Base-by-base conservation (phyloP, 1,140 invertebrate genomes). In the Anoplophora glabripennis region DNA sequence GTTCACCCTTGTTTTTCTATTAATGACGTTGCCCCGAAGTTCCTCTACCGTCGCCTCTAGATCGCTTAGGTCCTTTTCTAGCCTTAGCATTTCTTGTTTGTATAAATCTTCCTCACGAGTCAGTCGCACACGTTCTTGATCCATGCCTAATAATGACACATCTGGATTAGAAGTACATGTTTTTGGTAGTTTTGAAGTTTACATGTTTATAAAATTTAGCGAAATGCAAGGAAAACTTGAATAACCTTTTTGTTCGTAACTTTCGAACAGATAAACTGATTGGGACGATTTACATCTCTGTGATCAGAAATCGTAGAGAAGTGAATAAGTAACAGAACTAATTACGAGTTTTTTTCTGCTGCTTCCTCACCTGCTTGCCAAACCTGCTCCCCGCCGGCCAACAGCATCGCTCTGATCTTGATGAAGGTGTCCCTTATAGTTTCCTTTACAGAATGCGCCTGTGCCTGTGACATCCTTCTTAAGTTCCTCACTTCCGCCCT, bases 1-100 rank as follows among this genome's bases (percentile, higher is more conserved):
- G 73, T 96, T 97, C 9, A 98, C 94, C 36, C 94, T 84, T 42
- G 93, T 96, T 73, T 94, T 90, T 53, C 92, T 84, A 78, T 95
- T 96, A 45, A 98, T 94, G 0, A 98, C 95, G 76, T 97, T 96
- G 40, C 90, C 90, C 51, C 94, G 83, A 40, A 98, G 79, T 73
- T 95, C 93, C 78, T 98, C 96, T 2, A 99, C 95, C 4, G 92
- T 93, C 21, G 86, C 85, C 78, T 98, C 96, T 45, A 99, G 80
- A 75, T 97, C 94, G 66, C 93, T 89, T 10, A 98, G 81, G 81
- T 96, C 93, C 71, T 93, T 94, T 77, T 96, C 93, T 48, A 97
- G 81, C 59, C 89, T 86, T 56, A 90, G 78, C 82, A 95, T 93
- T 75, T 96, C 93, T 72, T 93, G 89, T 64, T 90, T 89, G 75